Conservation (phyloP, 2,797 vertebrate species). For the Cheirogaleus major region DNA sequence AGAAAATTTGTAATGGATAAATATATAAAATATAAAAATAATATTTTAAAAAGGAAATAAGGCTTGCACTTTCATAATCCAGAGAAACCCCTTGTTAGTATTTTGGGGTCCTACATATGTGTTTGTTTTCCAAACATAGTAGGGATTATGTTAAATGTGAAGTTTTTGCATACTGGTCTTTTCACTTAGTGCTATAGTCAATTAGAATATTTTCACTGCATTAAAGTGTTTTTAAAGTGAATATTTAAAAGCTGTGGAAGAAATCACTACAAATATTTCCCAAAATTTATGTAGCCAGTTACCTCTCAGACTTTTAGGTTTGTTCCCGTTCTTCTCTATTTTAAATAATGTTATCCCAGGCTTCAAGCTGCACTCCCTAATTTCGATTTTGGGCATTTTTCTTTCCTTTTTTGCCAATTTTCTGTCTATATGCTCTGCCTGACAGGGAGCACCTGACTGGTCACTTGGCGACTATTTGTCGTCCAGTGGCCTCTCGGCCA, state of each 20-base stretch:
- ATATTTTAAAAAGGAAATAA: not conserved
- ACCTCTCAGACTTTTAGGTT: not conserved
- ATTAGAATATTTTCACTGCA: not conserved
- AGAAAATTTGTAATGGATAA: not conserved
- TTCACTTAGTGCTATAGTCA: not conserved
- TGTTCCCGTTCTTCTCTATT: not conserved
- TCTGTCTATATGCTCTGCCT: not conserved
- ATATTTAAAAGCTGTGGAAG: not conserved
- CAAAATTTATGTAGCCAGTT: not conserved
- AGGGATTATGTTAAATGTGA: not conserved
- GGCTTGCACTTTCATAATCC: not conserved
- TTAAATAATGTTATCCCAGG: not conserved
- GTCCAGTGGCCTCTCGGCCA: not conserved
- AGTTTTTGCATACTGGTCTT: not conserved
- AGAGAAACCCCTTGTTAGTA: not conserved
- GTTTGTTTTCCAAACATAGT: not conserved
- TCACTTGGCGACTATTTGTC: not conserved
- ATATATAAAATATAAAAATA: constrained; percentile 37
- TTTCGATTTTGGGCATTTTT: constrained; percentile 1
- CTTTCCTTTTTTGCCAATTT: not conserved
- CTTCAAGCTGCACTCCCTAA: not conserved
- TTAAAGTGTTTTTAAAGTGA: not conserved
- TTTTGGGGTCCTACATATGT: not conserved
- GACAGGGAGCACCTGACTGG: not conserved
- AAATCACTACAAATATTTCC: not conserved